Percentiles rank a stretch among this genome's conserved stretches.
These are phyloP conservation scores for Stegastes partitus DNA, from an alignment of 2,113 vertebrate genomes.

Conservation along the genomic window DNA sequence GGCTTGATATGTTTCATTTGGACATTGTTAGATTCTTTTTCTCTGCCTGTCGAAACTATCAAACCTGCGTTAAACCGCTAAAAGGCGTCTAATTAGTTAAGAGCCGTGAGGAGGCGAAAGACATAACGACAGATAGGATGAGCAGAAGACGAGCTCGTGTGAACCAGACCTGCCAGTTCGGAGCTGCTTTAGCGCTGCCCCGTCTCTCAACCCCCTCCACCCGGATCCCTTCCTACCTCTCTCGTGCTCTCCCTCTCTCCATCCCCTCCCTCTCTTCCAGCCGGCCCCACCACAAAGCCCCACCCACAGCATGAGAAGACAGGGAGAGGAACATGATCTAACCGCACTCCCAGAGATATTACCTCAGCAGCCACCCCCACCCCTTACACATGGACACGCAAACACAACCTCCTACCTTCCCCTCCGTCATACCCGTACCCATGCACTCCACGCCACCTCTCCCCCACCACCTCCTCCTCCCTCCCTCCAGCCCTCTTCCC, in stretches of 20 bases:
- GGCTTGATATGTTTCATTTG: constrained; percentile 2
- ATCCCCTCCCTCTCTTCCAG: constrained; percentile 63
- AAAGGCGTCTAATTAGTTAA: neutral
- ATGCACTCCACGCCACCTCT: constrained; percentile 50
- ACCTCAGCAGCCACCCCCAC: constrained; percentile 72
- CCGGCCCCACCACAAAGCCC: constrained; percentile 73
- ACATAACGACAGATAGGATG: neutral
- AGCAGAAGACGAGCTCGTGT: constrained; percentile 21
- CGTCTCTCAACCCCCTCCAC: constrained; percentile 58
- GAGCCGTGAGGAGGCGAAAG: neutral
- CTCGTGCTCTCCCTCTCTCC: constrained; percentile 38
- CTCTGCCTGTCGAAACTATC: neutral
- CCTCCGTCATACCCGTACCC: constrained; percentile 69
- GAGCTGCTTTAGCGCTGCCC: constrained; percentile 58
- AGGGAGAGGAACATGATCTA: constrained; percentile 85
- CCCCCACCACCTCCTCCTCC: constrained; percentile 39
- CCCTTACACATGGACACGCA: constrained; percentile 53
- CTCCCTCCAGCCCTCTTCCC: constrained; percentile 30
- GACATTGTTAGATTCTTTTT: neutral
- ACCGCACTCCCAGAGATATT: constrained; percentile 78
- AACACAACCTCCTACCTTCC: constrained; percentile 71
- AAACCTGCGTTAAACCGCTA: neutral
- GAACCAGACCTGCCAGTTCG: constrained; percentile 68
- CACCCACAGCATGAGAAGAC: constrained; percentile 86
- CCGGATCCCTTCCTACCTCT: constrained; percentile 31